Conservation (phyloP, 2,797 vertebrate species). For the Parauchenoglanis ngamensis region DNA sequence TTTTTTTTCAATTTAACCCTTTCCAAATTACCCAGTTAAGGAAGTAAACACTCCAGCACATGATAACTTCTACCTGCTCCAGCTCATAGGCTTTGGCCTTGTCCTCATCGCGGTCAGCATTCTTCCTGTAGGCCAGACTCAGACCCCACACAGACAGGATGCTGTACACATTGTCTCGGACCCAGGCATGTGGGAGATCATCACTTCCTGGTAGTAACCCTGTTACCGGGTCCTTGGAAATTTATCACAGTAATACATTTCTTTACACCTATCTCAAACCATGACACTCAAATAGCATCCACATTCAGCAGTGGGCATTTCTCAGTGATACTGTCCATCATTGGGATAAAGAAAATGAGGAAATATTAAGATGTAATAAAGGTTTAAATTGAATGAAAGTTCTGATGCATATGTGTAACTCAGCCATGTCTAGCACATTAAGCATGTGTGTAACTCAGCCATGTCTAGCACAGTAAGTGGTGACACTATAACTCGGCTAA, state of each 20-base stretch:
- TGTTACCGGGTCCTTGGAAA: slow-evolving; percentile 87
- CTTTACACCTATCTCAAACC: not conserved
- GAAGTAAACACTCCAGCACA: not conserved
- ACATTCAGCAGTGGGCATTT: not conserved
- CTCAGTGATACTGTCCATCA: not conserved
- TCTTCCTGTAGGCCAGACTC: slow-evolving; percentile 94
- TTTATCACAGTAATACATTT: not conserved
- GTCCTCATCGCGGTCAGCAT: slow-evolving; percentile 94
- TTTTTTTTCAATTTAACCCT: not conserved
- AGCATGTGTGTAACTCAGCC: not conserved
- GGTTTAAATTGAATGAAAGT: not conserved
- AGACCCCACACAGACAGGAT: slow-evolving; percentile 92
- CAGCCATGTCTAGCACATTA: not conserved
- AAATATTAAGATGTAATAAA: not conserved
- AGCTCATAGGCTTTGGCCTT: slow-evolving; percentile 96
- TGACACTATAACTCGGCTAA: not conserved
- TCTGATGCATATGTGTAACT: not conserved
- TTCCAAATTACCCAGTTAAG: not conserved
- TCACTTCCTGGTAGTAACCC: slow-evolving; percentile 85
- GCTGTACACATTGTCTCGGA: slow-evolving; percentile 94
- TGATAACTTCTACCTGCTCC: slow-evolving; percentile 82
- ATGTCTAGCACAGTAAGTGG: not conserved
- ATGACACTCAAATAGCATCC: too few relatives aligned
- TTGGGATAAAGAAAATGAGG: not conserved
- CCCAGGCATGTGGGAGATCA: slow-evolving; percentile 89